A percentile compares a stretch with the other conserved stretches of the same genome.
phyloP scores from a whole-genome alignment of 64 coral and sea anemone species.

The Porites lutea region DNA sequence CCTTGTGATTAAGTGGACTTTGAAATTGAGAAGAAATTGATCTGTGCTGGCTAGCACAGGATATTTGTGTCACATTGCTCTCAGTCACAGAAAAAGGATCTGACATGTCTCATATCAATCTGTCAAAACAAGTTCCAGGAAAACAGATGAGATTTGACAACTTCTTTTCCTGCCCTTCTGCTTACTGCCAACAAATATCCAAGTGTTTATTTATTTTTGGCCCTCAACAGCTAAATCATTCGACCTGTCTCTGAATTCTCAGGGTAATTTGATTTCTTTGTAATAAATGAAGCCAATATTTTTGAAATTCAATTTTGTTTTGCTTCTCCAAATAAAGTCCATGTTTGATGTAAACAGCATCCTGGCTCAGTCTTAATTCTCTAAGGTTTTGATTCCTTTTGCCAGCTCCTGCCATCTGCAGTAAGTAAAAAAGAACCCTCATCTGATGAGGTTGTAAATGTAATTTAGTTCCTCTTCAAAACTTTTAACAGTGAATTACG shows the following conservation, averaged over 20 bases:
- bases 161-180: slow-evolving; percentile 3
- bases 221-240: neutral
- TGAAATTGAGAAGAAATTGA: slow-evolving; percentile 13
- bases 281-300: neutral
- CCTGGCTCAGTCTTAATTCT: too few relatives aligned
- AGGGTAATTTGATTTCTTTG: neutral
- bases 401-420: too few relatives aligned
- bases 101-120: neutral
- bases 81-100: neutral
- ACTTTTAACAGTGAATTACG: too few relatives aligned
- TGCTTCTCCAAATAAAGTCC: too few relatives aligned
- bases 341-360: too few relatives aligned
- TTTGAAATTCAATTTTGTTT: too few relatives aligned
- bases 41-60: neutral
- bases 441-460: too few relatives aligned
- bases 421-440: too few relatives aligned
- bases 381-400: too few relatives aligned
- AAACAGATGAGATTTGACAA: neutral
- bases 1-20: neutral
- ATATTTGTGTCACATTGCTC: neutral
- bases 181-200: slow-evolving; percentile 6
- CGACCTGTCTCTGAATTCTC: neutral
- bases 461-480: too few relatives aligned
- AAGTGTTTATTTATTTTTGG: neutral
- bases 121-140: neutral